Conservation (phyloP, 2,888 invertebrate species). For the Pheosia tremula region DNA sequence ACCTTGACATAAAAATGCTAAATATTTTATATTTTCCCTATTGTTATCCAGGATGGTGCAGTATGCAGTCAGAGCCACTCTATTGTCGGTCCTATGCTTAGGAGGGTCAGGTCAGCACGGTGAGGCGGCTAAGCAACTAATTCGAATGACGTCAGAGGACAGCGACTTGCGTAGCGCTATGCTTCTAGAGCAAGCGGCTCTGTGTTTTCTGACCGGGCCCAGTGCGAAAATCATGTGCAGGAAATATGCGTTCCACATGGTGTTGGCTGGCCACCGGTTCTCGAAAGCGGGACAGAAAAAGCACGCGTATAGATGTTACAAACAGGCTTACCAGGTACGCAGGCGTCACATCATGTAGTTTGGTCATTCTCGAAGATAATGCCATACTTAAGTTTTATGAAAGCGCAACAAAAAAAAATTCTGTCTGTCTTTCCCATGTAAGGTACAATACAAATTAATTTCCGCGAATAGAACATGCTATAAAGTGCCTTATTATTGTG, state of each 20-base stretch:
- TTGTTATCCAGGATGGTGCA: slow-evolving; percentile 90
- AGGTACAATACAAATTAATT: too few species aligned
- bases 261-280: slow-evolving; percentile 97
- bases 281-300: slow-evolving; percentile 96
- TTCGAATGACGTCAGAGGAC: slow-evolving; percentile 98
- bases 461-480: too few species aligned
- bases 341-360: too few species aligned
- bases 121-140: slow-evolving; percentile 97
- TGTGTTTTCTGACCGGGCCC: slow-evolving; percentile 90
- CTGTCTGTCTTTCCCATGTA: too few species aligned
- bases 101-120: slow-evolving; percentile 90
- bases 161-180: slow-evolving; percentile 98
- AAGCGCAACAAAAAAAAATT: too few species aligned
- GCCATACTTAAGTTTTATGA: too few species aligned
- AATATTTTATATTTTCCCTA: too few species aligned
- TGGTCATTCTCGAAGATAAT: too few species aligned
- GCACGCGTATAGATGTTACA: slow-evolving; percentile 96
- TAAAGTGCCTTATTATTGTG: too few species aligned
- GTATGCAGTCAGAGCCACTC: slow-evolving; percentile 95
- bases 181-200: slow-evolving; percentile 96
- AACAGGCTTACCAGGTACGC: slow-evolving; percentile 93
- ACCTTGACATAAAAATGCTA: too few species aligned
- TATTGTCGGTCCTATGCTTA: slow-evolving; percentile 95
- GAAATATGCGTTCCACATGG: slow-evolving; percentile 98
- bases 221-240: slow-evolving; percentile 90